A percentile compares a stretch with the other conserved stretches of the same genome.
Evolutionary conservation across 2,797 vertebrate species (phyloP).

Genomic region (Chelonia mydas): DNA sequence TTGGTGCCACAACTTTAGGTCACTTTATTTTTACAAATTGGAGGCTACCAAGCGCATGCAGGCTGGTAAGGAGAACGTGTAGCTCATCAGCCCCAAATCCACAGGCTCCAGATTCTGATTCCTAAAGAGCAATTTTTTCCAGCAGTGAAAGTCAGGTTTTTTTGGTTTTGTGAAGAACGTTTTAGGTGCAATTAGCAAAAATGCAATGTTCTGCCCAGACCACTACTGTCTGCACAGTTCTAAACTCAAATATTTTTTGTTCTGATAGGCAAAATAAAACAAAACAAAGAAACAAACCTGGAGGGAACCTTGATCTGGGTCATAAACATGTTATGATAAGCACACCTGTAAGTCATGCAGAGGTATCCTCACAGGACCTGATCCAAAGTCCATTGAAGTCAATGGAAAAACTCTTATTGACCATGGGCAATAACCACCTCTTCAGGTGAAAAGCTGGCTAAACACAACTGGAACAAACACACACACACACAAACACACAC

Average conservation of each 20-base stretch:
- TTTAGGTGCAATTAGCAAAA: background rate
- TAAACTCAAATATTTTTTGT: background rate
- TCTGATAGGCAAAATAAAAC: background rate
- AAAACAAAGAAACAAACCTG: background rate
- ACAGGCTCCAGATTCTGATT: background rate
- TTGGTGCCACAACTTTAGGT: background rate
- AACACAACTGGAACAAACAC: conserved; percentile 15
- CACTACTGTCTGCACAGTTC: background rate
- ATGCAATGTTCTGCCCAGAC: background rate
- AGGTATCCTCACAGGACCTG: background rate
- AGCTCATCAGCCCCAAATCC: background rate
- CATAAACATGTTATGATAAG: background rate
- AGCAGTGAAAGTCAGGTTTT: background rate
- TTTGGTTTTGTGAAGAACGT: background rate
- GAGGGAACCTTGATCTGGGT: background rate
- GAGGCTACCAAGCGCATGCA: background rate
- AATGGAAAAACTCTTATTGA: background rate
- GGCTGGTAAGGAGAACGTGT: background rate
- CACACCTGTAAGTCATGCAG: background rate
- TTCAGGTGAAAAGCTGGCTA: conserved; percentile 54
- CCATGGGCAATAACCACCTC: conserved; percentile 9
- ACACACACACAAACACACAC: background rate
- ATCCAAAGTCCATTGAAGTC: background rate
- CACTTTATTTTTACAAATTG: background rate
- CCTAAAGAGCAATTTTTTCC: background rate